A percentile compares a stretch with the other conserved stretches of the same genome.
Evolutionary conservation across 2,888 invertebrate genomes (phyloP).

Genomic region (Mimas tiliae): DNA sequence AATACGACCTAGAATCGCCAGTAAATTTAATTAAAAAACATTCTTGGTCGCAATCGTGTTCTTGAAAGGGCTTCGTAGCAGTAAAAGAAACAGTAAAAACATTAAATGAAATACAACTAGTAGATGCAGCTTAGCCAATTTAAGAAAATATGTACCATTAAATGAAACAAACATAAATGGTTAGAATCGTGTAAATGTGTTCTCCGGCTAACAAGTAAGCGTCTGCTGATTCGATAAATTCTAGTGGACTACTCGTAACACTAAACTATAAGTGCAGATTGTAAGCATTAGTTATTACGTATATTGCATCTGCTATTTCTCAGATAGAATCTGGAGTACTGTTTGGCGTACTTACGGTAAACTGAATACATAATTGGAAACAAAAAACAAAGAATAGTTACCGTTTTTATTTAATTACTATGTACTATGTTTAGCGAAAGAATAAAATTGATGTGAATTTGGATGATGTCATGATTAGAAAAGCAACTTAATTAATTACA

Average conservation of each 20-base stretch:
- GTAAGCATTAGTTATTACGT: conserved; percentile 5
- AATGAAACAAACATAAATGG: background rate
- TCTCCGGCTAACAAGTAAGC: conserved; percentile 17
- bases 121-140: background rate
- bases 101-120: no score
- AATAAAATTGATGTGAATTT: no score
- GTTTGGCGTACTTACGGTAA: background rate
- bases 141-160: background rate
- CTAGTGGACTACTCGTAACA: conserved; percentile 11
- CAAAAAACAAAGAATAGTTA: background rate
- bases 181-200: conserved; percentile 3
- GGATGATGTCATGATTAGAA: no score
- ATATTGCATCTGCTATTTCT: conserved; percentile 13
- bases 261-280: conserved; percentile 9
- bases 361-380: background rate
- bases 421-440: no score
- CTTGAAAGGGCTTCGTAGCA: no score
- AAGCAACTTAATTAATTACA: no score
- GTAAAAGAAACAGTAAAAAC: no score
- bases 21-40: no score
- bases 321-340: background rate
- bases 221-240: conserved; percentile 14
- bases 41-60: no score
- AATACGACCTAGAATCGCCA: no score
- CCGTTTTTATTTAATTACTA: background rate